Evolutionary conservation across 1,140 invertebrate species (phyloP).

Genomic region (Maconellicoccus hirsutus): DNA sequence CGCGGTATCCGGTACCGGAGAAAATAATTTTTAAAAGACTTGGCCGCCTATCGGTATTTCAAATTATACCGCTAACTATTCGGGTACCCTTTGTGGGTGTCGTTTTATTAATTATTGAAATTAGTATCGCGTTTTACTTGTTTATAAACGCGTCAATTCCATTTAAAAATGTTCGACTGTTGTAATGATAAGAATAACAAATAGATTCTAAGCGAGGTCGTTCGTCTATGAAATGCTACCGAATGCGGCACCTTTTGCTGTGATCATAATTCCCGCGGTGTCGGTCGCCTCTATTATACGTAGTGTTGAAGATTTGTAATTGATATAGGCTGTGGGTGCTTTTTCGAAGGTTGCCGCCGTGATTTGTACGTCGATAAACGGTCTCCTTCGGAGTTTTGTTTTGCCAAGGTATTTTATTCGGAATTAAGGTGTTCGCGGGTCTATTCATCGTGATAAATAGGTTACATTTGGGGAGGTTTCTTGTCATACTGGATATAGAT

Average conservation of each 20-base stretch:
- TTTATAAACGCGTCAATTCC: slow-evolving; percentile 8
- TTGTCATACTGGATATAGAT: no score
- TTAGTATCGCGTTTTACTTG: not conserved
- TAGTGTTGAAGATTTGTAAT: no score
- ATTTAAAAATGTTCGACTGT: not conserved
- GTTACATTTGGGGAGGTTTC: no score
- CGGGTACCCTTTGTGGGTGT: not conserved
- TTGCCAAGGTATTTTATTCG: no score
- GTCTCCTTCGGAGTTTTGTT: no score
- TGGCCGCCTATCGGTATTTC: not conserved
- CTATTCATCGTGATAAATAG: no score
- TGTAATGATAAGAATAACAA: not conserved
- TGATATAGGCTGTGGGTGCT: no score
- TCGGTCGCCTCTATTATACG: no score
- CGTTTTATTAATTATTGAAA: not conserved
- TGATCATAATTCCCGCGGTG: no score
- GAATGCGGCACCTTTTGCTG: not conserved
- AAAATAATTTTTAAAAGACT: not conserved
- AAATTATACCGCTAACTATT: not conserved
- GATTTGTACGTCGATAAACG: no score
- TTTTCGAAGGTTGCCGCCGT: no score
- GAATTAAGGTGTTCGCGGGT: no score
- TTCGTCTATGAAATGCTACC: not conserved
- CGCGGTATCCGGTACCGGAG: not conserved
- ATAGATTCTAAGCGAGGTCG: not conserved